Percentiles rank a stretch among this genome's conserved stretches.
Evolutionary conservation across 2,113 vertebrate genomes (phyloP).

Genomic region (Phocoena phocoena): DNA sequence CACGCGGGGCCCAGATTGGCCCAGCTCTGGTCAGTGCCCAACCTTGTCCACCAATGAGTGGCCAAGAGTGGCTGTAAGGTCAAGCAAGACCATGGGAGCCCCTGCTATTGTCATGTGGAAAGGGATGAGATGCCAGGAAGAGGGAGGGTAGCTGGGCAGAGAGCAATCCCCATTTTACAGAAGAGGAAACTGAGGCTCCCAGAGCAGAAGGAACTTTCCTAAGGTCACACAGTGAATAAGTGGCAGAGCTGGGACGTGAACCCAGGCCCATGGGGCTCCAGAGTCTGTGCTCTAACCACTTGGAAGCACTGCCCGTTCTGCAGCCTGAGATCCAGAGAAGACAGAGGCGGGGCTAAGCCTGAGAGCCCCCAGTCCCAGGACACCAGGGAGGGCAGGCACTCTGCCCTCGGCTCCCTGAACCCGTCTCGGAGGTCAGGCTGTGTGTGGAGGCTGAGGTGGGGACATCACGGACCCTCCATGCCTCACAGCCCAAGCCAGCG

Average conservation of each 20-base stretch:
- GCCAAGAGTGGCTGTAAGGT: fast-evolving
- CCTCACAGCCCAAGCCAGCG: neutral
- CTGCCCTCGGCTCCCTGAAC: fast-evolving
- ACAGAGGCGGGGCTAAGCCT: neutral
- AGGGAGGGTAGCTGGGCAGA: neutral
- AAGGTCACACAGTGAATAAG: neutral
- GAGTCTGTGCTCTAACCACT: neutral
- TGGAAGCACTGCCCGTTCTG: neutral
- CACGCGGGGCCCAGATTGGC: fast-evolving
- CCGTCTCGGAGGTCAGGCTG: neutral
- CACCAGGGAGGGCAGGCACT: neutral
- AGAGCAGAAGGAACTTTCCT: neutral
- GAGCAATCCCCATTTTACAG: neutral
- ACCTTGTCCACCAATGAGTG: neutral
- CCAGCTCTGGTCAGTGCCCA: neutral
- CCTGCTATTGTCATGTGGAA: neutral
- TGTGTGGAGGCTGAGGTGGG: neutral
- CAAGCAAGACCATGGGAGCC: neutral
- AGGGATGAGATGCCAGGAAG: neutral
- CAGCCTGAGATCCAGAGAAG: neutral
- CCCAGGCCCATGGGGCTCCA: fast-evolving
- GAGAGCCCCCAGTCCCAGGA: neutral
- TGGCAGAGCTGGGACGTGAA: neutral
- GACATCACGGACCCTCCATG: neutral
- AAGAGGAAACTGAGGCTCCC: neutral